Conservation (phyloP, 2,113 vertebrate species). For the Carettochelys insculpta region DNA sequence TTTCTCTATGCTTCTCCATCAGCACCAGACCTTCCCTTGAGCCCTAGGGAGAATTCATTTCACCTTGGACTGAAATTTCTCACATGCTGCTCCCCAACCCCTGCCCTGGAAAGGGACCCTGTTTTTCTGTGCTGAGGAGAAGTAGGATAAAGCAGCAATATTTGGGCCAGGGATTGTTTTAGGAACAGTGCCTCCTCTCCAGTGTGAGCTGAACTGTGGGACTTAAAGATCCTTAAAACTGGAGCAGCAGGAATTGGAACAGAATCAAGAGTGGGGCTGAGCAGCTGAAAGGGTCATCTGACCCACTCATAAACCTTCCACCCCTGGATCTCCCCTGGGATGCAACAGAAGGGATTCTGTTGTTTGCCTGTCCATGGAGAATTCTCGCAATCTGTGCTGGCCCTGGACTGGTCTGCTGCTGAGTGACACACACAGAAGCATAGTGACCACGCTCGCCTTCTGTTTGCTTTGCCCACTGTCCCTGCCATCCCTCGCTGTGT, state of each 20-base stretch:
- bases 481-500: neutral
- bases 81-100: neutral
- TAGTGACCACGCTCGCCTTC: accelerated
- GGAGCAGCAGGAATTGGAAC: slow-evolving; percentile 52
- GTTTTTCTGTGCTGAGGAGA: neutral
- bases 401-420: neutral
- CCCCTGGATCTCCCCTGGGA: neutral
- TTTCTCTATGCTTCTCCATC: neutral
- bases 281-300: neutral
- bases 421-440: neutral
- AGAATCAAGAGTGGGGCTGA: slow-evolving; percentile 36
- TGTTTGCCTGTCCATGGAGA: neutral
- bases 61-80: neutral
- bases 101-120: neutral
- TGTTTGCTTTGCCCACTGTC: neutral
- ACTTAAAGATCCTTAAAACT: slow-evolving; percentile 36
- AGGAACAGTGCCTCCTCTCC: neutral
- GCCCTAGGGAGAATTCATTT: neutral
- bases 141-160: neutral
- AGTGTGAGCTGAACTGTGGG: slow-evolving; percentile 1
- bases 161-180: neutral
- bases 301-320: neutral
- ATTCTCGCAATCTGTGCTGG: neutral
- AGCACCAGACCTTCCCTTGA: neutral
- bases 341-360: neutral